A percentile compares a stretch with the other conserved stretches of the same genome.
These are phyloP conservation scores for Pseudomyrmex dendroicus DNA, from an alignment of 1,140 invertebrate species.

Conservation along the genomic window DNA sequence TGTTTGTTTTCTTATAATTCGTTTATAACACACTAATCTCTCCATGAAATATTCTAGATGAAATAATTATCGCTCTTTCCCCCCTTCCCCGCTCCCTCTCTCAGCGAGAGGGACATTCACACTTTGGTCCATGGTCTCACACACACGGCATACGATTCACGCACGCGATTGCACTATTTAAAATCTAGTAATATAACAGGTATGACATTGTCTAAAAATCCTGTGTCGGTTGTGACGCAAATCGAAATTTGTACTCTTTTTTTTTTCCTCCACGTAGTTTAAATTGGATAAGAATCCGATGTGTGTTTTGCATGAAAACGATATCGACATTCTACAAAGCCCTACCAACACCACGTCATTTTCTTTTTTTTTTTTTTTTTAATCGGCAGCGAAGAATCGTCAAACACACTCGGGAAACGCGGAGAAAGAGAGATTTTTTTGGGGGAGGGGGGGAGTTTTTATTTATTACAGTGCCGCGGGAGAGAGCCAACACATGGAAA, in stretches of 20 bases:
- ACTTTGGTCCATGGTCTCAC: constrained; percentile 81
- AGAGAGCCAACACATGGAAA: constrained; percentile 36
- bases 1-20: background rate
- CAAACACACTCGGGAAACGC: constrained; percentile 22
- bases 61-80: constrained; percentile 72
- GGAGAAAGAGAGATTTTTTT: constrained; percentile 14
- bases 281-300: constrained; percentile 76
- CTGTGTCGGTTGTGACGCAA: constrained; percentile 81
- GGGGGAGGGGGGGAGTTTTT: too few relatives aligned
- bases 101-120: constrained; percentile 76
- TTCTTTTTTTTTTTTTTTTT: background rate
- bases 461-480: constrained; percentile 2
- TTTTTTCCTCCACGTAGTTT: constrained; percentile 72
- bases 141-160: constrained; percentile 79
- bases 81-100: background rate
- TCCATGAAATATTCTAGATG: constrained; percentile 67
- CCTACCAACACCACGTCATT: constrained; percentile 68
- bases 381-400: background rate
- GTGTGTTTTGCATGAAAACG: constrained; percentile 68
- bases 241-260: constrained; percentile 84
- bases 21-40: too few relatives aligned
- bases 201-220: constrained; percentile 81
- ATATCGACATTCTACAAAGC: constrained; percentile 80
- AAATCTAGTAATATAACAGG: constrained; percentile 83
- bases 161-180: constrained; percentile 82